These are phyloP conservation scores for Chrysopilus asiliformis DNA, from an alignment of 2,888 invertebrate genomes.

Conservation along the genomic window DNA sequence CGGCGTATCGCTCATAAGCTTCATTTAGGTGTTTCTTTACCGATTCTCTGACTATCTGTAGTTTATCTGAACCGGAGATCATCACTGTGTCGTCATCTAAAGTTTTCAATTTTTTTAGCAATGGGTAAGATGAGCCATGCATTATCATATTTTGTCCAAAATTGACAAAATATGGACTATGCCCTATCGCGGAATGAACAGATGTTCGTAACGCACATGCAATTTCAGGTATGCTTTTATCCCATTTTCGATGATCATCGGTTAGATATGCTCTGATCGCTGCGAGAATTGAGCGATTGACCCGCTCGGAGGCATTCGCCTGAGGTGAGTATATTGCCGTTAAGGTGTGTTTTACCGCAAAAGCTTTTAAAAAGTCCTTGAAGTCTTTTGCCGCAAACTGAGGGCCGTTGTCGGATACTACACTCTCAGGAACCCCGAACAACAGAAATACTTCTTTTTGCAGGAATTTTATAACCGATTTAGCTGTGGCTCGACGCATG, in stretches of 20 bases:
- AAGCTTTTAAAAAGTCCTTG: too few species aligned
- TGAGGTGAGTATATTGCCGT: too few species aligned
- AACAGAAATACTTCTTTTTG: conserved; percentile 16
- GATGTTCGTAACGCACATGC: conserved; percentile 20
- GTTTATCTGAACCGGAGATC: too few species aligned
- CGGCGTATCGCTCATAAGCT: neutral
- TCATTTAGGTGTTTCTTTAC: neutral
- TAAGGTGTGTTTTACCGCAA: too few species aligned
- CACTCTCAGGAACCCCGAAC: conserved; percentile 18
- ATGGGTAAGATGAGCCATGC: conserved; percentile 7
- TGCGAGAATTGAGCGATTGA: conserved; percentile 21
- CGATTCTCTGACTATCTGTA: neutral
- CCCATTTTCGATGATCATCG: conserved; percentile 18
- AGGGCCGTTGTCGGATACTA: too few species aligned
- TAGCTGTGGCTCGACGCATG: conserved; percentile 4
- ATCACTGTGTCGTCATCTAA: too few species aligned
- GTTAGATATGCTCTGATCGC: conserved; percentile 19
- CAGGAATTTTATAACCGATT: conserved; percentile 6
- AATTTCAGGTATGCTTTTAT: conserved; percentile 17
- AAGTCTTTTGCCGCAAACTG: too few species aligned
- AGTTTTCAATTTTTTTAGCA: conserved; percentile 4
- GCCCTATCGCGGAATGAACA: conserved; percentile 18
- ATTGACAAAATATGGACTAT: conserved; percentile 17
- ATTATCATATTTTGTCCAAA: conserved; percentile 17
- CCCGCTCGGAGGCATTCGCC: conserved; percentile 22